A percentile compares a stretch with the other conserved stretches of the same genome.
Conservation (phyloP, 2,888 invertebrate genomes). For the Lissocephala sabroskyi region DNA sequence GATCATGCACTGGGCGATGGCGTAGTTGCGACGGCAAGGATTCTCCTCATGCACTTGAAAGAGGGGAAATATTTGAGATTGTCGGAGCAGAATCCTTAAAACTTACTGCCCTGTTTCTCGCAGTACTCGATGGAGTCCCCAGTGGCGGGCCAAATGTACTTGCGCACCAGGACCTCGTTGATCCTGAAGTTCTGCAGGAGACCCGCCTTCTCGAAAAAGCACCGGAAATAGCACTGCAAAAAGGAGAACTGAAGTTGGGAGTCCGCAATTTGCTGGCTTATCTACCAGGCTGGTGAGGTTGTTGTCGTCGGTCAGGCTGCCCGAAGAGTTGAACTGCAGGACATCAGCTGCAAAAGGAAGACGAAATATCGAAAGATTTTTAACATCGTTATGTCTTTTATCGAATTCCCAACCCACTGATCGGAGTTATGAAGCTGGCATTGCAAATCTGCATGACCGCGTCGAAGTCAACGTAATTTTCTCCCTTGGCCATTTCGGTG, state of each 20-base stretch:
- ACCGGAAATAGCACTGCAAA: slow-evolving; percentile 75
- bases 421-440: slow-evolving; percentile 74
- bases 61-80: too few species aligned
- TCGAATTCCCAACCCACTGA: slow-evolving; percentile 72
- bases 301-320: slow-evolving; percentile 75
- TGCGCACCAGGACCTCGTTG: slow-evolving; percentile 71
- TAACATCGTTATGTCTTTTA: not conserved
- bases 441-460: slow-evolving; percentile 74
- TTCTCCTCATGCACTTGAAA: slow-evolving; percentile 67
- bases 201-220: slow-evolving; percentile 74
- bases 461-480: slow-evolving; percentile 65
- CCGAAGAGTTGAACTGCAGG: slow-evolving; percentile 74
- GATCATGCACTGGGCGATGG: slow-evolving; percentile 75
- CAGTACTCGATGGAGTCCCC: slow-evolving; percentile 68
- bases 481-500: slow-evolving; percentile 15
- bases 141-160: slow-evolving; percentile 70
- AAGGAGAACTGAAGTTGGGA: too few species aligned
- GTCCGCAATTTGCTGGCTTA: too few species aligned
- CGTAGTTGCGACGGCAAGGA: slow-evolving; percentile 74
- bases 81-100: not conserved
- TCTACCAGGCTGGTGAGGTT: slow-evolving; percentile 76
- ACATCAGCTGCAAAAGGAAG: slow-evolving; percentile 72
- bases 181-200: slow-evolving; percentile 73
- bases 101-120: slow-evolving; percentile 63
- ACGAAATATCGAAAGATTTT: too few species aligned